Percentiles rank a stretch among this genome's conserved stretches.
Conservation (phyloP, 2,888 invertebrate genomes). For the Philhelius pedissequus region DNA sequence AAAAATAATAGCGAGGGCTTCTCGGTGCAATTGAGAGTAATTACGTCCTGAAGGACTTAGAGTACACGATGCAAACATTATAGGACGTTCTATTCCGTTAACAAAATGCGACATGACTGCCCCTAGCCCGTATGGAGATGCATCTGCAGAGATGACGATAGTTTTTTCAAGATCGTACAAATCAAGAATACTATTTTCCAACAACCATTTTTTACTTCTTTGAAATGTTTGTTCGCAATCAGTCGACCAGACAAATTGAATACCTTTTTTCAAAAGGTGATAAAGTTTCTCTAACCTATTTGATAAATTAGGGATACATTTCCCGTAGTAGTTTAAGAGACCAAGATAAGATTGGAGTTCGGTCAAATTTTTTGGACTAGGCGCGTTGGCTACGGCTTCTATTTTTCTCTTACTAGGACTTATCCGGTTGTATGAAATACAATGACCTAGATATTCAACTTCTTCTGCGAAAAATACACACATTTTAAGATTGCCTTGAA, state of each 20-base stretch:
- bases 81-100: constrained; percentile 44
- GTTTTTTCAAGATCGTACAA: too few species aligned
- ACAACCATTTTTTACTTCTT: constrained; percentile 20
- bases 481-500: constrained; percentile 16
- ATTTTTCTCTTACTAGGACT: constrained; percentile 15
- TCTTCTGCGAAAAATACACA: constrained; percentile 22
- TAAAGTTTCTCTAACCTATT: constrained; percentile 2
- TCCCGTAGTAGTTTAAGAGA: constrained; percentile 8
- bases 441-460: too few species aligned
- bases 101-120: constrained; percentile 46
- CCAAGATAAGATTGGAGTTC: constrained; percentile 15
- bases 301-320: constrained; percentile 18
- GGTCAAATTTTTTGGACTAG: constrained; percentile 7
- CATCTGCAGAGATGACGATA: constrained; percentile 40
- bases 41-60: constrained; percentile 48
- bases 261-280: constrained; percentile 1
- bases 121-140: constrained; percentile 41
- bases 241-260: neutral
- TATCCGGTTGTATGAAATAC: too few species aligned
- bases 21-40: constrained; percentile 72
- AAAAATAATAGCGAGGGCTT: constrained; percentile 74
- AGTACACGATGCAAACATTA: constrained; percentile 45
- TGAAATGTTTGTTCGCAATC: constrained; percentile 11
- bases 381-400: neutral
- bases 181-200: too few species aligned